Evolutionary conservation across 2,888 invertebrate species (phyloP).

Genomic region (Ashinkailepas kermadecensis): DNA sequence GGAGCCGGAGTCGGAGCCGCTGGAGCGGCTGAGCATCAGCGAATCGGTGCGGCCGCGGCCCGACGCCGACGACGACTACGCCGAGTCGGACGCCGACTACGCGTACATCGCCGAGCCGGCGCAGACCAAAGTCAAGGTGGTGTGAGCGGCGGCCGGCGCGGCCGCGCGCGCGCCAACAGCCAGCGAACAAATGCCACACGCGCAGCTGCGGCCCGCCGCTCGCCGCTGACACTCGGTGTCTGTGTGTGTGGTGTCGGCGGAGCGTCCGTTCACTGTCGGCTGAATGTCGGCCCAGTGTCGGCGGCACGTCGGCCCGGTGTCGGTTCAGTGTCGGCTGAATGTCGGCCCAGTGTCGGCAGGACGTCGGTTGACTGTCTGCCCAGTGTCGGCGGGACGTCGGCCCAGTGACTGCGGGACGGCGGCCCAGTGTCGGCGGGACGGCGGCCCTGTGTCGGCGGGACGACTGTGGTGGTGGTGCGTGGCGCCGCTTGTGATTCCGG

Average conservation of each 20-base stretch:
- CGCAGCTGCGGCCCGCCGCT: not conserved
- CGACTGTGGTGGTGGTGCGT: not conserved
- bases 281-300: no score
- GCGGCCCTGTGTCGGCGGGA: not conserved
- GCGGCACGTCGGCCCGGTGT: no score
- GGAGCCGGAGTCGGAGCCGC: not conserved
- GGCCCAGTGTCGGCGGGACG: no score
- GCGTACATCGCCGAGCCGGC: not conserved
- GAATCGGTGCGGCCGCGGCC: slow-evolving; percentile 2
- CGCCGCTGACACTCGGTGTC: no score
- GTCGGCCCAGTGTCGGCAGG: no score
- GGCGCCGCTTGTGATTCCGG: not conserved
- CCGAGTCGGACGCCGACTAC: slow-evolving; percentile 17
- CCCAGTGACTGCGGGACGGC: no score
- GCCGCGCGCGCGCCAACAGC: not conserved
- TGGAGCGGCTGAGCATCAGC: not conserved
- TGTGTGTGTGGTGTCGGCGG: no score
- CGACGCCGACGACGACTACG: slow-evolving; percentile 17
- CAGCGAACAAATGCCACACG: not conserved
- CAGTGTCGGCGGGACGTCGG: no score
- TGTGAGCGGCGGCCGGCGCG: not conserved
- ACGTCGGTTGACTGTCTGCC: no score
- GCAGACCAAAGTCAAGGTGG: not conserved
- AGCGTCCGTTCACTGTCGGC: no score
- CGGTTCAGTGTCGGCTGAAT: no score